These are phyloP conservation scores for Drosophila pallidifrons DNA, from an alignment of 1,140 invertebrate genomes.

Conservation along the genomic window DNA sequence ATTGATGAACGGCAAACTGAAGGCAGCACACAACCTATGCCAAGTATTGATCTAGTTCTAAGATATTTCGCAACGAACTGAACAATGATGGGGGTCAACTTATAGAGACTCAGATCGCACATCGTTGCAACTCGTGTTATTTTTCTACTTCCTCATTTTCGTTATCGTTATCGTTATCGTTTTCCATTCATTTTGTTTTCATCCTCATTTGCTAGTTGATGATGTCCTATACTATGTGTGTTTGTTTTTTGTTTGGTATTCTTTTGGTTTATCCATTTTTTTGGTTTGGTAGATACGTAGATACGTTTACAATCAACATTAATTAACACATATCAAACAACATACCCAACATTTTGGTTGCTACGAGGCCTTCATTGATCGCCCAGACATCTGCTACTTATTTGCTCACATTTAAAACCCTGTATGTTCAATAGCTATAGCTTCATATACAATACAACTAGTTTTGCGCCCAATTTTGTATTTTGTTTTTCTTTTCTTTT, in stretches of 20 bases:
- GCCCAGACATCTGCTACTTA: constrained; percentile 52
- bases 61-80: constrained; percentile 47
- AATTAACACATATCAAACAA: constrained; percentile 59
- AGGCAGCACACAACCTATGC: constrained; percentile 75
- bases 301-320: constrained; percentile 44
- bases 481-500: too few species aligned
- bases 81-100: constrained; percentile 31
- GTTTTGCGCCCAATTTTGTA: constrained; percentile 36
- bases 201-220: constrained; percentile 21
- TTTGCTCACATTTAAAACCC: constrained; percentile 83
- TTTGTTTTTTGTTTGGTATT: constrained; percentile 39
- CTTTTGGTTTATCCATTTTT: constrained; percentile 2
- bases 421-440: constrained; percentile 80
- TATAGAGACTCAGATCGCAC: constrained; percentile 24
- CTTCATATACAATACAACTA: constrained; percentile 70
- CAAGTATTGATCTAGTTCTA: constrained; percentile 41
- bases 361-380: constrained; percentile 33
- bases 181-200: background rate
- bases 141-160: background rate
- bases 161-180: background rate
- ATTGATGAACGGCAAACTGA: constrained; percentile 67
- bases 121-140: background rate
- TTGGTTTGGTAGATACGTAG: constrained; percentile 23
- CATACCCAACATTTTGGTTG: constrained; percentile 40
- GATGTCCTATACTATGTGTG: constrained; percentile 50